Conservation (phyloP, 1,140 invertebrate species). For the Drosophila kohkoa region DNA sequence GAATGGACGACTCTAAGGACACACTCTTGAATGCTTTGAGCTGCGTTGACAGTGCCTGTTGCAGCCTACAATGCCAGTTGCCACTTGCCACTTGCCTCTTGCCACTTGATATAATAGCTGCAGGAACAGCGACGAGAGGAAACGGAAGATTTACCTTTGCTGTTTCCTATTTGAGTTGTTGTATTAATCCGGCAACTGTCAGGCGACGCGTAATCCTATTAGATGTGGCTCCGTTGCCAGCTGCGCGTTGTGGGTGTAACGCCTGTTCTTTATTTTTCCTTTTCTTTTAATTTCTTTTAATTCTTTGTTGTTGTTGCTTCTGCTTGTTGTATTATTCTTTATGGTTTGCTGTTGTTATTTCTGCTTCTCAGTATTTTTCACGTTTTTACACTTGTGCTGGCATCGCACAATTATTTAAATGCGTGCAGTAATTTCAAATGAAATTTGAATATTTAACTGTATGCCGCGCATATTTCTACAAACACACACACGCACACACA, state of each 20-base stretch:
- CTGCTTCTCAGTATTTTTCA: slow-evolving; percentile 39
- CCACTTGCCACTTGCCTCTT: background rate
- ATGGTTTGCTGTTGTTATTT: slow-evolving; percentile 33
- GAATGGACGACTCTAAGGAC: slow-evolving; percentile 4
- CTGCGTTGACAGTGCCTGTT: slow-evolving; percentile 9
- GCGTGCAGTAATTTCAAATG: slow-evolving; percentile 75
- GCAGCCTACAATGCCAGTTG: slow-evolving; percentile 4
- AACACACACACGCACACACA: slow-evolving; percentile 43
- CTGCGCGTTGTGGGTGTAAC: background rate
- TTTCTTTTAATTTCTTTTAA: background rate
- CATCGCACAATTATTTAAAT: slow-evolving; percentile 72
- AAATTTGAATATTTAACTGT: slow-evolving; percentile 79
- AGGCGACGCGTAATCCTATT: slow-evolving; percentile 46
- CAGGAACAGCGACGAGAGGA: background rate
- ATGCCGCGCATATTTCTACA: slow-evolving; percentile 61
- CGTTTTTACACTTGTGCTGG: slow-evolving; percentile 65
- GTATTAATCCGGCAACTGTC: slow-evolving; percentile 51
- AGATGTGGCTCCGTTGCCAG: slow-evolving; percentile 41
- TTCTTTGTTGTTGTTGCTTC: slow-evolving; percentile 9
- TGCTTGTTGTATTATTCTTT: slow-evolving; percentile 1
- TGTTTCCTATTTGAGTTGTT: slow-evolving; percentile 39
- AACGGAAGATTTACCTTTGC: slow-evolving; percentile 29
- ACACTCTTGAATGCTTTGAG: slow-evolving; percentile 12
- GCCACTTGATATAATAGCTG: background rate
- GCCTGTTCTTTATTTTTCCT: background rate